phyloP scores from a whole-genome alignment of 2,113 vertebrate genomes.

The Eublepharis macularius region DNA sequence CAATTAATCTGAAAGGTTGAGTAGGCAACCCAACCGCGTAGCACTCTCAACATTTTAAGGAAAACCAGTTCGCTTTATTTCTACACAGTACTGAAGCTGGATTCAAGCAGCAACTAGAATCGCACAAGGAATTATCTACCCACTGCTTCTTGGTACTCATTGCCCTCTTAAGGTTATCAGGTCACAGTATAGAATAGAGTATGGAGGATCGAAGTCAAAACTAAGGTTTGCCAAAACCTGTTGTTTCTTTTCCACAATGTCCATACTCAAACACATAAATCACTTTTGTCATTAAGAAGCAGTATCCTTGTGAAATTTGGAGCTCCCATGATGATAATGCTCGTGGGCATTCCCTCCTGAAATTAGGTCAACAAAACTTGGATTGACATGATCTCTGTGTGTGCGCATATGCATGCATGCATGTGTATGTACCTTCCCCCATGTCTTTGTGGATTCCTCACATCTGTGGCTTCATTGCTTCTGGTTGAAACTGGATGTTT shows the following conservation, averaged over 20 bases:
- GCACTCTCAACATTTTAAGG: background rate
- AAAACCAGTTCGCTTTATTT: background rate
- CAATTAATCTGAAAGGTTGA: slow-evolving; percentile 12
- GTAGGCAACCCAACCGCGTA: background rate
- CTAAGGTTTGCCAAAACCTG: too few species aligned
- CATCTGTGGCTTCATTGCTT: background rate
- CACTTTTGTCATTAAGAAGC: background rate
- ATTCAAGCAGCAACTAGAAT: background rate
- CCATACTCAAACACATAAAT: background rate
- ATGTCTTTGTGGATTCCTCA: background rate
- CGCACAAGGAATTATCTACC: background rate
- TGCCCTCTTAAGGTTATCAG: background rate
- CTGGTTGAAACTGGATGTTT: background rate
- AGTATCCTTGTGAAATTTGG: background rate
- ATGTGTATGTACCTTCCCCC: background rate
- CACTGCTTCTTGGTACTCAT: background rate
- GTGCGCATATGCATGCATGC: too few species aligned
- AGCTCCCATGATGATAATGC: background rate
- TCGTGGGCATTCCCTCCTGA: background rate
- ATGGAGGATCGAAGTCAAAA: background rate
- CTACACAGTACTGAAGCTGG: background rate
- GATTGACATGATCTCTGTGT: background rate
- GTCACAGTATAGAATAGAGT: background rate
- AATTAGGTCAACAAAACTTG: background rate
- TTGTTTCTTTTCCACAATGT: background rate